phyloP scores from a whole-genome alignment of 92 coral and sea anemone genomes.

The Porites lobata region DNA sequence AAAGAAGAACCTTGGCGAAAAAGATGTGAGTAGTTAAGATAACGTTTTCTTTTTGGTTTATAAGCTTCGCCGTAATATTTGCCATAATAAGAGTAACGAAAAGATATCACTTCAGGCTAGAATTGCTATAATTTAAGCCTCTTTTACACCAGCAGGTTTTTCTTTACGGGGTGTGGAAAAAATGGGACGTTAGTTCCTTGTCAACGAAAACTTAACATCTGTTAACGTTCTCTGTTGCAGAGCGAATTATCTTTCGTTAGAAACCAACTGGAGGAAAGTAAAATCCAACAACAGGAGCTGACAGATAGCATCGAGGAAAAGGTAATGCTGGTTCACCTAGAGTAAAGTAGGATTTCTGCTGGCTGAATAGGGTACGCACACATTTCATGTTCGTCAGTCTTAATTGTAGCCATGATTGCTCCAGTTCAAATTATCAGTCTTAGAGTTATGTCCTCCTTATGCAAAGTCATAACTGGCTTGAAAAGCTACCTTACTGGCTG shows the following conservation, averaged over 20 bases:
- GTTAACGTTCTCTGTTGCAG: slow-evolving; percentile 44
- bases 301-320: slow-evolving; percentile 77
- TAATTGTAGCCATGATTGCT: too few species aligned
- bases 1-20: slow-evolving; percentile 87
- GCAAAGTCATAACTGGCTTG: neutral
- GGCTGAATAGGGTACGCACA: too few species aligned
- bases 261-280: slow-evolving; percentile 86
- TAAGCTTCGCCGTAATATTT: neutral
- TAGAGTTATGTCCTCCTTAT: too few species aligned
- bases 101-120: too few species aligned
- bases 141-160: too few species aligned
- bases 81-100: neutral
- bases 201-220: neutral
- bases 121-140: too few species aligned
- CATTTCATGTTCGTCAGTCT: too few species aligned
- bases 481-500: too few species aligned
- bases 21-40: slow-evolving; percentile 76
- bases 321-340: slow-evolving; percentile 37
- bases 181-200: too few species aligned
- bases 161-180: too few species aligned
- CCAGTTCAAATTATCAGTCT: too few species aligned
- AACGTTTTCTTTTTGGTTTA: neutral
- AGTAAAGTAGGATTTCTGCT: too few species aligned
- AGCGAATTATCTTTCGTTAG: slow-evolving; percentile 72
- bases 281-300: slow-evolving; percentile 82